These are phyloP conservation scores for Ophion ventricosus DNA, from an alignment of 2,888 invertebrate genomes.

Conservation along the genomic window DNA sequence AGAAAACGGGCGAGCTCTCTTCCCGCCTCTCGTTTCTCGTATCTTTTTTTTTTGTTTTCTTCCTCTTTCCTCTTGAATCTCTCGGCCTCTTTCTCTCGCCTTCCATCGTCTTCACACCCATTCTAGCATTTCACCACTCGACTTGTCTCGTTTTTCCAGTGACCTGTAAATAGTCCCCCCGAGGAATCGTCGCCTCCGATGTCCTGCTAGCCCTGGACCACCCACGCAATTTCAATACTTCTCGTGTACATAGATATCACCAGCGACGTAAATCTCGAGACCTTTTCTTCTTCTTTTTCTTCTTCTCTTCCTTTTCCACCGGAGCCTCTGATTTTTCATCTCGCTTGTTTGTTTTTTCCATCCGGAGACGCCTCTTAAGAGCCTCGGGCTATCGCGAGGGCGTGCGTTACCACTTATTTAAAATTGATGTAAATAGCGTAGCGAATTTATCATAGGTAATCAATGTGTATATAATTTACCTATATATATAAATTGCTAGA, in stretches of 20 bases:
- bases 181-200: constrained; percentile 61
- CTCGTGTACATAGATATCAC: constrained; percentile 64
- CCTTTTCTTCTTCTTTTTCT: constrained; percentile 1
- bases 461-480: constrained; percentile 45
- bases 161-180: constrained; percentile 74
- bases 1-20: constrained; percentile 63
- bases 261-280: constrained; percentile 52
- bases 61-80: constrained; percentile 30
- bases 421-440: constrained; percentile 70
- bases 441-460: constrained; percentile 53
- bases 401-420: constrained; percentile 74
- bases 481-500: constrained; percentile 41
- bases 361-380: neutral
- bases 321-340: neutral
- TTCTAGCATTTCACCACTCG: constrained; percentile 47
- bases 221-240: constrained; percentile 74
- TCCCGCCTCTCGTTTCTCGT: constrained; percentile 47
- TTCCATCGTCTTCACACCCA: constrained; percentile 31
- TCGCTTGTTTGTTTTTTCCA: constrained; percentile 17
- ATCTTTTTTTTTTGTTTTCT: constrained; percentile 47
- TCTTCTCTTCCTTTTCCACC: constrained; percentile 18
- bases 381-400: constrained; percentile 19
- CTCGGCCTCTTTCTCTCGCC: constrained; percentile 53
- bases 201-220: constrained; percentile 73
- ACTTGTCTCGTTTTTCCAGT: constrained; percentile 71